Base-by-base conservation (phyloP, 2,113 vertebrate species). In the Urocynchramus pylzowi region DNA sequence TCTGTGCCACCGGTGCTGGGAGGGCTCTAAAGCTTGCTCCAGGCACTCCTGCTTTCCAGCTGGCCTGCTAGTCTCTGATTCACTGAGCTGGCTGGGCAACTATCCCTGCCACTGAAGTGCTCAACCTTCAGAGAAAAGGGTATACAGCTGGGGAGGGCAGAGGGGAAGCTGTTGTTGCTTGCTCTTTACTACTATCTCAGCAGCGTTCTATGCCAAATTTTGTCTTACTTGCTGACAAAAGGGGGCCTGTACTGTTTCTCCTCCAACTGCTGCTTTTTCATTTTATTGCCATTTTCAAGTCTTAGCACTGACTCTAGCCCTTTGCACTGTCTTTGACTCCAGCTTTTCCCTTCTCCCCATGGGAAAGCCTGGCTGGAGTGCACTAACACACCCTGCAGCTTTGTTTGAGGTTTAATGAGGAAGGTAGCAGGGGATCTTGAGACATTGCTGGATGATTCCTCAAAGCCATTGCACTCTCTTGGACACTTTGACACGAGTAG, bases 381-480 rank as follows among this genome's bases (percentile, higher is more conserved):
- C 81, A 42, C 78, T 81, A 95, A 88, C 87, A 71, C n/a, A 70
- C 90, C 88, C 90, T 3, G 59, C 92, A 88, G 96, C 92, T 92
- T 83, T 88, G 75, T 93, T 94, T 0, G 1, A 93, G 82, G 92
- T 96, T 96, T 97, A 97, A 96, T 95, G 95, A 97, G 96, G 94
- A 96, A 93, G 78, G 94, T 92, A 90, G 85, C 13, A 7, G 79
- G 84, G 79, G 67, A 93, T 69, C 1, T 1, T n/a, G 88, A 94
- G 96, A 92, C 15, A 2, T 59, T 93, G 75, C 94, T 90, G 54
- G 90, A 88, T 92, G 76, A 86, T 92, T 95, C 90, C 92, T 97
- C 76, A 93, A 92, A 90, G 95, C 95, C 83, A 77, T 56, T 89
- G 88, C 76, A 42, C 92, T 94, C 63, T 93, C 71, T 77, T 96